phyloP scores from a whole-genome alignment of 1,140 invertebrate genomes.

The Macrobrachium nipponense region DNA sequence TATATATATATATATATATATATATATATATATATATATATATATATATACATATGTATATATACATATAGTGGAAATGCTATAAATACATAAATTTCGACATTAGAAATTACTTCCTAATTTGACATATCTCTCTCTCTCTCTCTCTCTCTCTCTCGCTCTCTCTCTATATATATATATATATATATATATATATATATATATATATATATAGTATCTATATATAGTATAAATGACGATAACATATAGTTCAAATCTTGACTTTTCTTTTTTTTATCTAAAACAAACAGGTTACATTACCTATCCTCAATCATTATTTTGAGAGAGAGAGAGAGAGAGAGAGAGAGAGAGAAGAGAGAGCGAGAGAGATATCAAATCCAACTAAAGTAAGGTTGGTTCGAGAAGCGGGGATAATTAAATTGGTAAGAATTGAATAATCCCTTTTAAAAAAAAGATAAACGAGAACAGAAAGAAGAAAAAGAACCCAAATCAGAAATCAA shows the following conservation, averaged over 20 bases:
- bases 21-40: constrained; percentile 27
- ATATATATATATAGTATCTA: constrained; percentile 9
- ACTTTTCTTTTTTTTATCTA: neutral
- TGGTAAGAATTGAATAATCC: no score
- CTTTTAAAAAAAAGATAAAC: no score
- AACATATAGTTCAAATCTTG: neutral
- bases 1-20: constrained; percentile 19
- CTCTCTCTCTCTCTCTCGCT: no score
- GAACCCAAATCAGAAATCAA: no score
- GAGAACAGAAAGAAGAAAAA: no score
- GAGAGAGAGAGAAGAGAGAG: no score
- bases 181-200: constrained; percentile 1
- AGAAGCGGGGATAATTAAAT: no score
- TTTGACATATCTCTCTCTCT: no score
- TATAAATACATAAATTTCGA: neutral
- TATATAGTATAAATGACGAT: neutral
- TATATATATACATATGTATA: constrained; percentile 16
- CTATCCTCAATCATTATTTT: no score
- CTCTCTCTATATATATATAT: constrained; percentile 20
- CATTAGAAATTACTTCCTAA: neutral
- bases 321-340: no score
- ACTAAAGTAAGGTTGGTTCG: no score
- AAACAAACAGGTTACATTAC: neutral
- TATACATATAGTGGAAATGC: neutral
- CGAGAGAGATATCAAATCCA: no score